Evolutionary conservation across 2,888 invertebrate species (phyloP).

Genomic region (Omphaloscelis lunosa): DNA sequence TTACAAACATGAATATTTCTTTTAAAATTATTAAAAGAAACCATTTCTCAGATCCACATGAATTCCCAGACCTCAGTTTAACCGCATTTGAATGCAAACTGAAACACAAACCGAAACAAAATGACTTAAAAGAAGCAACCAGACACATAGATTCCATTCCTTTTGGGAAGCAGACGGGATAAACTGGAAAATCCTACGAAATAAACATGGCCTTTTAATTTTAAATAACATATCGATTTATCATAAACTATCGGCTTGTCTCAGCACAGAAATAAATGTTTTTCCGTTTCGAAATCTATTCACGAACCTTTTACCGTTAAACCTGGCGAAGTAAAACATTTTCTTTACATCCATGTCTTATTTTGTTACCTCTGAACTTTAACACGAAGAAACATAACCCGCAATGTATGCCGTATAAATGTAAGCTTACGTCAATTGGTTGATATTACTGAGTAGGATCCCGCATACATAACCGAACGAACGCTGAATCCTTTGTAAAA

Average conservation of each 20-base stretch:
- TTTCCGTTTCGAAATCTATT: slow-evolving; percentile 46
- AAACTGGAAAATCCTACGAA: slow-evolving; percentile 36
- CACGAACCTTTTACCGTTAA: slow-evolving; percentile 22
- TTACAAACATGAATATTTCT: background rate
- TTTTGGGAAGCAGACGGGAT: slow-evolving; percentile 21
- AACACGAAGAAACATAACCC: slow-evolving; percentile 14
- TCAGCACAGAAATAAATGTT: slow-evolving; percentile 46
- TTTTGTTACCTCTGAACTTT: slow-evolving; percentile 35
- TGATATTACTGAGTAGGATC: slow-evolving; percentile 17
- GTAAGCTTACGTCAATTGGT: slow-evolving; percentile 26
- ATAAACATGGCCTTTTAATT: slow-evolving; percentile 57
- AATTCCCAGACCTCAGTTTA: slow-evolving; percentile 23
- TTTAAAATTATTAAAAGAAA: slow-evolving; percentile 23
- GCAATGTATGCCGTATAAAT: slow-evolving; percentile 55
- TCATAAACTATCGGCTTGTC: slow-evolving; percentile 54
- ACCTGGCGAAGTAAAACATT: background rate
- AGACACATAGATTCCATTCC: slow-evolving; percentile 51
- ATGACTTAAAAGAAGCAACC: slow-evolving; percentile 41
- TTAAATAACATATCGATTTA: slow-evolving; percentile 56
- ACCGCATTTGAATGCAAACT: slow-evolving; percentile 18
- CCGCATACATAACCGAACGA: slow-evolving; percentile 34
- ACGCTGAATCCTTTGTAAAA: slow-evolving; percentile 61
- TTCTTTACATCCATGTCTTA: slow-evolving; percentile 43
- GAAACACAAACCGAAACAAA: slow-evolving; percentile 37
- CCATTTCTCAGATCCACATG: slow-evolving; percentile 16